Evolutionary conservation across 2,797 vertebrate species (phyloP).

Genomic region (Gephyroberyx darwinii): DNA sequence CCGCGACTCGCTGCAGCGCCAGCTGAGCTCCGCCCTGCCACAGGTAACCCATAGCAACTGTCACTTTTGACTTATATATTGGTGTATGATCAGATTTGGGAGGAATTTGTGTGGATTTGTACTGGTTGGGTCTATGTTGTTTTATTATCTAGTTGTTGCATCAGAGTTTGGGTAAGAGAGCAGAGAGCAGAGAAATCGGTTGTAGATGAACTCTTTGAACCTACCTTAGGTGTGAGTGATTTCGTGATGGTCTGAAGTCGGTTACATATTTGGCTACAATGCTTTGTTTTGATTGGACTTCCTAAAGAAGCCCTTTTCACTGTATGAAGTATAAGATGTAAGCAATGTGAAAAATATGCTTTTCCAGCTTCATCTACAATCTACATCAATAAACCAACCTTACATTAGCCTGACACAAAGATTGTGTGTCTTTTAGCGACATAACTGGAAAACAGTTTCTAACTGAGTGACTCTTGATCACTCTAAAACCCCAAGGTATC

Average conservation of each 20-base stretch:
- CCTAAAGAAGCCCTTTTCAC: neutral
- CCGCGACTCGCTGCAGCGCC: slow-evolving; percentile 95
- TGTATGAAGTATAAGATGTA: neutral
- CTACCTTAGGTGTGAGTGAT: neutral
- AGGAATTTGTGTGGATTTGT: no score
- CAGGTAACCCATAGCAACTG: slow-evolving; percentile 82
- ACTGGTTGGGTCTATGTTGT: neutral
- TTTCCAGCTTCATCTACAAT: slow-evolving; percentile 4
- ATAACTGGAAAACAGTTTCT: slow-evolving; percentile 14
- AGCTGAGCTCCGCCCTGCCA: slow-evolving; percentile 96
- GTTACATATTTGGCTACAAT: neutral
- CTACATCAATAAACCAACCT: neutral
- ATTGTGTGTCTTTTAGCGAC: neutral
- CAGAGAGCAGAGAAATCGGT: neutral
- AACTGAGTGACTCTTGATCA: slow-evolving; percentile 5
- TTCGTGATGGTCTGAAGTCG: neutral
- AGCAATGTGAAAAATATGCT: neutral
- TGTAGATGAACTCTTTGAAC: neutral
- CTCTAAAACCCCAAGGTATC: no score
- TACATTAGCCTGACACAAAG: slow-evolving; percentile 21
- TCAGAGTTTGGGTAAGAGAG: neutral
- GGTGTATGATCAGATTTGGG: no score
- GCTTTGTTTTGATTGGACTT: neutral
- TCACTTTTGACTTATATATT: neutral
- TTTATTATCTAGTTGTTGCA: neutral